Conservation (phyloP, 2,888 invertebrate species). For the Agrochola circellaris region DNA sequence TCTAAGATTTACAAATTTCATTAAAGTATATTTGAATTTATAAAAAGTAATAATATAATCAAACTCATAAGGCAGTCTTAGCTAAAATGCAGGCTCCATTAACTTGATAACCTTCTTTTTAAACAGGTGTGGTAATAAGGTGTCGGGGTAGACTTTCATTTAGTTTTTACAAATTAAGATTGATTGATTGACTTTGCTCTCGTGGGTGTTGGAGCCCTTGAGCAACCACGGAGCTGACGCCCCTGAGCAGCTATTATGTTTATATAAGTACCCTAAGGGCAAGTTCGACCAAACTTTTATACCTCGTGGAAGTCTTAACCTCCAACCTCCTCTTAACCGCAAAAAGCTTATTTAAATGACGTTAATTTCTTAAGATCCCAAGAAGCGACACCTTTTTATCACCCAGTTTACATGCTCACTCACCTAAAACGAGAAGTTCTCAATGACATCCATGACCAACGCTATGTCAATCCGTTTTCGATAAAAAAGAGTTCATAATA, state of each 20-base stretch:
- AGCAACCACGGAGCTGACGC: too few species aligned
- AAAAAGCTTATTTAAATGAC: background rate
- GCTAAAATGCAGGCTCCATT: constrained; percentile 63
- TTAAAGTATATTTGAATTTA: constrained; percentile 26
- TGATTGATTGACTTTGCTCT: background rate
- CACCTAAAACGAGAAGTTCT: constrained; percentile 44
- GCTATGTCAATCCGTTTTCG: constrained; percentile 49
- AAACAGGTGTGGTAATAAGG: constrained; percentile 35
- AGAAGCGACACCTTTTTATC: constrained; percentile 40
- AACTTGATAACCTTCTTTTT: constrained; percentile 35
- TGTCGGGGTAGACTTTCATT: background rate
- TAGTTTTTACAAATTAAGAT: background rate
- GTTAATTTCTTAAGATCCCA: background rate
- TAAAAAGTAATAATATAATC: constrained; percentile 39
- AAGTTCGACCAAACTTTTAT: too few species aligned
- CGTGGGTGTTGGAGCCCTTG: too few species aligned
- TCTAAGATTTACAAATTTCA: constrained; percentile 34
- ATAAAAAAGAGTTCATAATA: constrained; percentile 59
- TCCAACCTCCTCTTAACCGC: too few species aligned
- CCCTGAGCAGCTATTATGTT: background rate
- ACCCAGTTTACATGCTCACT: constrained; percentile 32
- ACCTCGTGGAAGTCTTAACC: too few species aligned
- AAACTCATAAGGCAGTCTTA: constrained; percentile 64
- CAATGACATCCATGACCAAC: constrained; percentile 47
- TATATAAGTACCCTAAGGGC: background rate